Conservation (phyloP, 2,888 invertebrate species). For the Aleiodes alternator region DNA sequence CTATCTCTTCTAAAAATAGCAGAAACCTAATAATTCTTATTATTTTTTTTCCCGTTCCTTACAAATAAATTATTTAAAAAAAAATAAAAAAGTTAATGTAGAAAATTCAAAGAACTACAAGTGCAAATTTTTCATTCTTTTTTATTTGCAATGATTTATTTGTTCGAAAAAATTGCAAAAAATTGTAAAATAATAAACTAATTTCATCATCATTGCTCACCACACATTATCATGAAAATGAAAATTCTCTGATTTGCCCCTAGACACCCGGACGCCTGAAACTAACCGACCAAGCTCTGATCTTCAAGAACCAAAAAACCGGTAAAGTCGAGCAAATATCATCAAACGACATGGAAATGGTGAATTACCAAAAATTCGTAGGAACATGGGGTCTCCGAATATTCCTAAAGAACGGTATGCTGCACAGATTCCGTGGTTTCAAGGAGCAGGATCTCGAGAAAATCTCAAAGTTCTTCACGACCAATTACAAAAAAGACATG, state of each 20-base stretch:
- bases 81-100: too few relatives aligned
- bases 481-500: slow-evolving; percentile 90
- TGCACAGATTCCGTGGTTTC: slow-evolving; percentile 96
- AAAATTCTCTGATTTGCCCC: slow-evolving; percentile 60
- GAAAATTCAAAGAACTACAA: too few relatives aligned
- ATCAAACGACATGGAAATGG: slow-evolving; percentile 89
- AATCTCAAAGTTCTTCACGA: slow-evolving; percentile 90
- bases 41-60: too few relatives aligned
- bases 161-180: too few relatives aligned
- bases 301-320: slow-evolving; percentile 97
- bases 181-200: too few relatives aligned
- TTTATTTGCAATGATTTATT: too few relatives aligned
- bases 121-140: too few relatives aligned
- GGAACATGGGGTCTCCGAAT: slow-evolving; percentile 93
- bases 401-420: slow-evolving; percentile 90
- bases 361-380: slow-evolving; percentile 94
- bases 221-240: too few relatives aligned
- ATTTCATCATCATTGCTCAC: too few relatives aligned
- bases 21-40: too few relatives aligned
- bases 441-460: slow-evolving; percentile 96
- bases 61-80: too few relatives aligned
- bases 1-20: too few relatives aligned
- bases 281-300: slow-evolving; percentile 91
- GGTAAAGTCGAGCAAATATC: slow-evolving; percentile 96
- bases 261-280: slow-evolving; percentile 95